Percentiles rank a stretch among this genome's conserved stretches.
phyloP scores from a whole-genome alignment of 2,888 invertebrate genomes.

The Orthosia gothica region DNA sequence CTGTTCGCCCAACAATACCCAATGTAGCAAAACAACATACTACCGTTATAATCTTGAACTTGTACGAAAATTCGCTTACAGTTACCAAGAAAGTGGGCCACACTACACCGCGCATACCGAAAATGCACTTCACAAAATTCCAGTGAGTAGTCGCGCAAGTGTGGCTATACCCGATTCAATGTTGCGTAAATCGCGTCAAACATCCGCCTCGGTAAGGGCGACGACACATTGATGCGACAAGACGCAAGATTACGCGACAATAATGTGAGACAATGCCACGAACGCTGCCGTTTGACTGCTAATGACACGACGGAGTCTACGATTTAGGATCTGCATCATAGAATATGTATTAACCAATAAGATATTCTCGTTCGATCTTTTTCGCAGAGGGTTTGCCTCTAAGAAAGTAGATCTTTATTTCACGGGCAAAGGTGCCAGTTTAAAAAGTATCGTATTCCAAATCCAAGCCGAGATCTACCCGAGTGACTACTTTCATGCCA shows the following conservation, averaged over 20 bases:
- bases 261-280: conserved; percentile 45
- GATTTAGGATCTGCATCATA: conserved; percentile 29
- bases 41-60: conserved; percentile 61
- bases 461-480: neutral
- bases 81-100: conserved; percentile 67
- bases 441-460: neutral
- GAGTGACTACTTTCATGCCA: neutral
- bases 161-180: conserved; percentile 58
- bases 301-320: conserved; percentile 29
- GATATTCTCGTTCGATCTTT: conserved; percentile 6
- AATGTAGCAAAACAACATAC: conserved; percentile 16
- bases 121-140: conserved; percentile 64
- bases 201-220: conserved; percentile 64
- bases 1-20: neutral
- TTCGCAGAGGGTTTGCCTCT: neutral
- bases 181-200: conserved; percentile 55
- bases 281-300: conserved; percentile 33
- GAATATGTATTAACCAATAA: conserved; percentile 25
- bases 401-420: neutral
- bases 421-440: neutral
- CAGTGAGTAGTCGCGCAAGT: conserved; percentile 66
- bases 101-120: conserved; percentile 48
- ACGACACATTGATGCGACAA: conserved; percentile 50
- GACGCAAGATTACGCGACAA: conserved; percentile 37
- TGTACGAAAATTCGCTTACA: conserved; percentile 56